Evolutionary conservation across 2,113 vertebrate genomes (phyloP).

Genomic region (Paradisaea rubra): DNA sequence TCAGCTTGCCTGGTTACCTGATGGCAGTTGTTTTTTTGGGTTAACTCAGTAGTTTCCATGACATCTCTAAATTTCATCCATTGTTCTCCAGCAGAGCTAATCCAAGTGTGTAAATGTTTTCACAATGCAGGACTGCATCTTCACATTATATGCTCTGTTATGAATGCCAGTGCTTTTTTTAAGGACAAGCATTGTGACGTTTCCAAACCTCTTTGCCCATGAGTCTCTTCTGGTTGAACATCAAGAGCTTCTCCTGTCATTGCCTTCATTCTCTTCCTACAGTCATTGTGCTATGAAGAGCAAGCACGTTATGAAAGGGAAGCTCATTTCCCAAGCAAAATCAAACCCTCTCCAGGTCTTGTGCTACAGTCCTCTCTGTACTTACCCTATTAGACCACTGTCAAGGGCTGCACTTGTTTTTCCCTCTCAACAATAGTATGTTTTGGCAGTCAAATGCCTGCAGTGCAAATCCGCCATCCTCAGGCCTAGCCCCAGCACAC

Average conservation of each 20-base stretch:
- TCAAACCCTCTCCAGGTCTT: neutral
- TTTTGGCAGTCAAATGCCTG: neutral
- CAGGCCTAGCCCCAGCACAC: neutral
- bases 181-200: neutral
- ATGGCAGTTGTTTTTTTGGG: neutral
- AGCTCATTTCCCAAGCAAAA: constrained; percentile 26
- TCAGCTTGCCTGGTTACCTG: constrained; percentile 28
- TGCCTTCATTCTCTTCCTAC: neutral
- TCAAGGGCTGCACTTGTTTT: neutral
- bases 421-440: rapidly evolving
- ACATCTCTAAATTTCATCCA: constrained; percentile 8
- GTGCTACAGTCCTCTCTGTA: neutral
- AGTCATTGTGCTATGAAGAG: neutral
- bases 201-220: neutral
- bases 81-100: neutral
- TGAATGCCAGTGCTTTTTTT: neutral
- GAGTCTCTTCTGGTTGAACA: neutral
- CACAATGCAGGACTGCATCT: neutral
- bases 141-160: neutral
- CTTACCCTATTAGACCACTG: neutral
- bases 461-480: neutral
- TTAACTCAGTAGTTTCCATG: neutral
- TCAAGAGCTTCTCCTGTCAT: neutral
- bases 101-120: neutral
- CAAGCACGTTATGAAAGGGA: neutral